phyloP scores from a whole-genome alignment of 2,888 invertebrate genomes.

The Agrochola circellaris region DNA sequence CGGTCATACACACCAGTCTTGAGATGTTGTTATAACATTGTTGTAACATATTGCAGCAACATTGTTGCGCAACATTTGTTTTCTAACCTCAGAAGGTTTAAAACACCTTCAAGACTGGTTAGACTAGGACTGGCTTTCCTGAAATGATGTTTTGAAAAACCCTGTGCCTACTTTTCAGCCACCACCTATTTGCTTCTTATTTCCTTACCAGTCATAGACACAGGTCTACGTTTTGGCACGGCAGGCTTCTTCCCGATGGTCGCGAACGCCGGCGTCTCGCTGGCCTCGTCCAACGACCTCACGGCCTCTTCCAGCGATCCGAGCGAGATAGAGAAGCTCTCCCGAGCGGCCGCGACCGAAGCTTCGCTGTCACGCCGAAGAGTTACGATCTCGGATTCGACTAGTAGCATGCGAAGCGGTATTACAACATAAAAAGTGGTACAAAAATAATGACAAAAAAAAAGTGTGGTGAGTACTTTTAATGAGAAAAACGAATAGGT shows the following conservation, averaged over 20 bases:
- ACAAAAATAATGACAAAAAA: not conserved
- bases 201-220: slow-evolving; percentile 91
- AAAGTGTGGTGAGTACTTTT: slow-evolving; percentile 1
- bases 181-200: not conserved
- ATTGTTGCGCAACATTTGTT: not conserved
- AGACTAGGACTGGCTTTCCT: not conserved
- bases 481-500: not conserved
- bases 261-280: slow-evolving; percentile 84
- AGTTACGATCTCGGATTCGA: slow-evolving; percentile 89
- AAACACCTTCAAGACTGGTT: not conserved
- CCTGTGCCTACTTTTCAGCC: not conserved
- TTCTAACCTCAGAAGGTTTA: not conserved
- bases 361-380: slow-evolving; percentile 89
- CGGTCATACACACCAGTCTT: not conserved
- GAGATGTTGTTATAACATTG: not conserved
- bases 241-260: slow-evolving; percentile 89
- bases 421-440: slow-evolving; percentile 56
- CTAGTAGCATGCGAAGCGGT: slow-evolving; percentile 79
- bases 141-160: not conserved
- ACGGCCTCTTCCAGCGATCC: slow-evolving; percentile 88
- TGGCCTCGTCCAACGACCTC: slow-evolving; percentile 84
- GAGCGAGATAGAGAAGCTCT: slow-evolving; percentile 87
- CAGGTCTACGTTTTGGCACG: slow-evolving; percentile 90
- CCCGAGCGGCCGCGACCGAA: slow-evolving; percentile 84
- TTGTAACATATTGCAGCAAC: no score